Percentiles rank a stretch among this genome's conserved stretches.
Conservation (phyloP, 2,888 invertebrate species). For the Helobdella robusta region DNA sequence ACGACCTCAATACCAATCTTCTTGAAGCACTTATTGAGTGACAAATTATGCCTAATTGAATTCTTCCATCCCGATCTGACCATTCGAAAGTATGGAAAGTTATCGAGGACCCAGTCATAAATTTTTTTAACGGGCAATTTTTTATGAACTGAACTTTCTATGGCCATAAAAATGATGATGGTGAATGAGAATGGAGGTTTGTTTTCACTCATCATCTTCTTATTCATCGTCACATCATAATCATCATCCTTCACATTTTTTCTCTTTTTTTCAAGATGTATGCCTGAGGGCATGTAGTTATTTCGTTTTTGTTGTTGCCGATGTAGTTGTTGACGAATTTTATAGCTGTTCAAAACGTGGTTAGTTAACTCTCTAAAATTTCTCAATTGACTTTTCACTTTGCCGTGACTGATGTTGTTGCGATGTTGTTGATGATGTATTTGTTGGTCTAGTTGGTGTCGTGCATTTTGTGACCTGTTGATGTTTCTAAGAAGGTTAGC, state of each 20-base stretch:
- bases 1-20: too few relatives aligned
- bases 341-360: too few relatives aligned
- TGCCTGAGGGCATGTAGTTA: neutral
- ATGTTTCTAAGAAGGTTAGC: conserved; percentile 16
- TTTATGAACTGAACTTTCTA: conserved; percentile 7
- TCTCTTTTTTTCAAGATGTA: too few relatives aligned
- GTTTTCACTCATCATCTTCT: too few relatives aligned
- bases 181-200: conserved; percentile 13
- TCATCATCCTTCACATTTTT: too few relatives aligned
- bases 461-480: neutral
- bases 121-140: conserved; percentile 14
- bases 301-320: too few relatives aligned
- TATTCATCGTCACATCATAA: too few relatives aligned
- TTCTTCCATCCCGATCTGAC: conserved; percentile 16
- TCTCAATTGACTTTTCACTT: too few relatives aligned
- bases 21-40: conserved; percentile 20
- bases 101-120: conserved; percentile 18
- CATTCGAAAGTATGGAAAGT: conserved; percentile 14
- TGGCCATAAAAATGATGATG: conserved; percentile 17
- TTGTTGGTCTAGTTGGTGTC: too few relatives aligned
- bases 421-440: neutral
- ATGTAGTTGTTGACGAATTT: too few relatives aligned
- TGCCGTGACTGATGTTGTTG: neutral
- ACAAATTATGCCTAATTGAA: conserved; percentile 22
- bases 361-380: neutral